Base-by-base conservation (phyloP, 2,113 vertebrate genomes). In the Rhea pennata region DNA sequence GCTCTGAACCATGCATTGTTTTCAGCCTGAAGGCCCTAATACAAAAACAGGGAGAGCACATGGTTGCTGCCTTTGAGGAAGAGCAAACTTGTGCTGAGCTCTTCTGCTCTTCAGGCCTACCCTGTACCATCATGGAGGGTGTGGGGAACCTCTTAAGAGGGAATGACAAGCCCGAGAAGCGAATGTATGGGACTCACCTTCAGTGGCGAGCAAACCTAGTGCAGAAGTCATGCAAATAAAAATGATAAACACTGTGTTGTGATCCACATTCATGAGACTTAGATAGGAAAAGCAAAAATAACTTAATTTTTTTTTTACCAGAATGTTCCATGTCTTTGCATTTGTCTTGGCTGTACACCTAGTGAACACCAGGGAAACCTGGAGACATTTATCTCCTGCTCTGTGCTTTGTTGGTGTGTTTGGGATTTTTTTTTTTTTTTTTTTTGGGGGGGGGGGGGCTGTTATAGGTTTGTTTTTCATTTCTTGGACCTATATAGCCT, bases 311-410 rank as follows among this genome's bases (percentile, higher is more conserved):
- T 9, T 12, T 93, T 95, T 88, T 78, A 83, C 75, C 58, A 54
- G 66, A 40, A 76, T 83, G 66, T 76, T 96, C 90, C 76, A 61
- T 92, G 56, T 83, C 42, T 95, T 69, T 96, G 73, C 85, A 70
- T 96, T 97, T 96, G 87, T 95, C 90, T 97, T 95, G 36, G 2
- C 29, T 54, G 11, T 81, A 64, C 56, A 95, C 91, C 91, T 96
- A 91, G 71, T 96, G 90, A 73, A 96, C 89, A 82, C 82, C 84
- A 11, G 33, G 22, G 93, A 48, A 96, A 44, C 65, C 44, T 2
- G 0, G 75, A 92, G 71, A 86, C 46, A 42, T 95, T 96, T 92
- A 26, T 53, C 29, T 96, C 74, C 64, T 74, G 5, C 73, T 86
- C 54, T 85, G 90, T 96, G 77, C 77, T 81, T 81, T 88, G 23